Evolutionary conservation across 1,140 invertebrate species (phyloP).

Genomic region (Habropoda laboriosa): DNA sequence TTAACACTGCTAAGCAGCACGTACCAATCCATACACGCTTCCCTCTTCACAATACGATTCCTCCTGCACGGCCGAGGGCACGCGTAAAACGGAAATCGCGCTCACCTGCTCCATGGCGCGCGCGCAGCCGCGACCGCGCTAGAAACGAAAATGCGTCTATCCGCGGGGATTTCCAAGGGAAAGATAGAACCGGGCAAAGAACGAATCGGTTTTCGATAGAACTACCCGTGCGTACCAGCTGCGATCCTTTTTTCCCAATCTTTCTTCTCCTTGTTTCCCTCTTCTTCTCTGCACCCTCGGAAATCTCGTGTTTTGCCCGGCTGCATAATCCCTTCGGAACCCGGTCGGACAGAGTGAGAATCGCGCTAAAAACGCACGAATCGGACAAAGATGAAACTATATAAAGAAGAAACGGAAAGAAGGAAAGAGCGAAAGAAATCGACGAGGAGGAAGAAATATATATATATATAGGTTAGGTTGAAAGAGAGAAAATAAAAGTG

Average conservation of each 20-base stretch:
- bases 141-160: constrained; percentile 39
- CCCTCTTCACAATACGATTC: not conserved
- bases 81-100: not conserved
- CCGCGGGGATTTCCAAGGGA: constrained; percentile 4
- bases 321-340: constrained; percentile 56
- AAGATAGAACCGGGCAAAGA: constrained; percentile 6
- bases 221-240: constrained; percentile 19
- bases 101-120: not conserved
- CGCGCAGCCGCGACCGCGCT: not conserved
- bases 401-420: not conserved
- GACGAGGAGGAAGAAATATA: constrained; percentile 39
- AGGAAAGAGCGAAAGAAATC: not conserved
- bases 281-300: not conserved
- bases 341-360: not conserved
- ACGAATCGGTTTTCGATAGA: constrained; percentile 28
- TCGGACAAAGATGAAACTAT: too few species aligned
- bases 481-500: not conserved
- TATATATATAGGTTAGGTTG: too few species aligned
- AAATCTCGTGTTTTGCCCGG: not conserved
- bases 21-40: not conserved
- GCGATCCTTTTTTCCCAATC: not conserved
- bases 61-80: not conserved
- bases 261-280: not conserved
- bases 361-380: too few species aligned
- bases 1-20: too few species aligned